Evolutionary conservation across 1,140 invertebrate species (phyloP).

Genomic region (Rhyzopertha dominica): DNA sequence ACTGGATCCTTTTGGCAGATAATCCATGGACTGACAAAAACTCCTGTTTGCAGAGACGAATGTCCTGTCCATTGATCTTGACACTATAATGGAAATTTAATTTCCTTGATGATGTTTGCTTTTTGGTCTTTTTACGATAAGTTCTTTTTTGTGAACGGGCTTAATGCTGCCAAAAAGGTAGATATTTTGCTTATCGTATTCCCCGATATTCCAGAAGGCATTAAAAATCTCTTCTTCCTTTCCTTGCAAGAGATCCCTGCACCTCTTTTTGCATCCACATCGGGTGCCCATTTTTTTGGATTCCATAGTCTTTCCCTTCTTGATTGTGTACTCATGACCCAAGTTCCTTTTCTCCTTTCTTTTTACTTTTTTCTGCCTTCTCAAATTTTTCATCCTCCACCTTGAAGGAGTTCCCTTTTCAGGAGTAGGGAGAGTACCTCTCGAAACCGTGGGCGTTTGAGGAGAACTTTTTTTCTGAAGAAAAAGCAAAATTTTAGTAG

Average conservation of each 20-base stretch:
- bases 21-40: constrained; percentile 5
- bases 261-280: constrained; percentile 1
- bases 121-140: constrained; percentile 6
- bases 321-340: constrained; percentile 7
- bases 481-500: too few relatives aligned
- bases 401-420: too few relatives aligned
- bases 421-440: too few relatives aligned
- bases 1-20: too few relatives aligned
- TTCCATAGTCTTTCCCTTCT: too few relatives aligned
- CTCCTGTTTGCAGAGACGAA: constrained; percentile 3
- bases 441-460: too few relatives aligned
- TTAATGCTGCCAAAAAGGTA: constrained; percentile 6
- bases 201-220: constrained; percentile 8
- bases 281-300: too few relatives aligned
- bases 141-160: not conserved
- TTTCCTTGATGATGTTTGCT: not conserved
- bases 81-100: not conserved
- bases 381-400: too few relatives aligned
- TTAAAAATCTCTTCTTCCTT: constrained; percentile 8
- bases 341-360: constrained; percentile 4
- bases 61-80: not conserved
- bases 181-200: constrained; percentile 9
- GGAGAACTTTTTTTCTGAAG: too few relatives aligned
- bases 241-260: constrained; percentile 1
- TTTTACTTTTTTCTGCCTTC: constrained; percentile 6